Conservation (phyloP, 2,113 vertebrate species). For the Chrysochloris asiatica region DNA sequence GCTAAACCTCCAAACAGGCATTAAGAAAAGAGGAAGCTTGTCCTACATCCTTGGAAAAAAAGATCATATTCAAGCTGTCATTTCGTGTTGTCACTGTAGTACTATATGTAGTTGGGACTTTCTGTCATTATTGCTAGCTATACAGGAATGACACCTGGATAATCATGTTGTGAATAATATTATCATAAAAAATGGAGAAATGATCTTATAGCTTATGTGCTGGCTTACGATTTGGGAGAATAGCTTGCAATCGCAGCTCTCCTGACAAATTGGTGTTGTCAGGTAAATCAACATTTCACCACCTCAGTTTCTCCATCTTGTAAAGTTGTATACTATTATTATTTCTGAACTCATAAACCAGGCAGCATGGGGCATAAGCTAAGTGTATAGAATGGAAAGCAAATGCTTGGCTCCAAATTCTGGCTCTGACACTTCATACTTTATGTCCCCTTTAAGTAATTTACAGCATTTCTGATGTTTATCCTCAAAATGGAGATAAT, state of each 20-base stretch:
- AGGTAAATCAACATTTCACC: conserved; percentile 21
- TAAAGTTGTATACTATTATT: not conserved
- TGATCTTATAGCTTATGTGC: not conserved
- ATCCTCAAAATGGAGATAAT: not conserved
- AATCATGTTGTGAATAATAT: not conserved
- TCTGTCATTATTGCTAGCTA: conserved; percentile 17
- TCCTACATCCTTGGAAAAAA: not conserved
- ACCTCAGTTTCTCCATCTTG: not conserved
- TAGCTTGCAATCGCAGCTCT: not conserved
- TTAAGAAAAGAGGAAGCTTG: not conserved
- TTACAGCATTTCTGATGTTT: not conserved
- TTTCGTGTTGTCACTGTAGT: not conserved
- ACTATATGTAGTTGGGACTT: not conserved
- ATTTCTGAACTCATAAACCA: not conserved
- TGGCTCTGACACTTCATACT: not conserved
- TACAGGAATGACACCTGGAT: not conserved
- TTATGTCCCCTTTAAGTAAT: not conserved
- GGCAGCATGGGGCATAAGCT: not conserved
- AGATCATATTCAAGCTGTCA: conserved; percentile 12
- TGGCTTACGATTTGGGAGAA: not conserved
- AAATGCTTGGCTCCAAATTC: not conserved
- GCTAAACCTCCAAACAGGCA: not conserved
- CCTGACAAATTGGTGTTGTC: not conserved
- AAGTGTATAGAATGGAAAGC: not conserved
- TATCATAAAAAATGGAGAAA: not conserved